Percentiles rank a stretch among this genome's conserved stretches.
Conservation (phyloP, 2,888 invertebrate genomes). For the Sepiola atlantica region DNA sequence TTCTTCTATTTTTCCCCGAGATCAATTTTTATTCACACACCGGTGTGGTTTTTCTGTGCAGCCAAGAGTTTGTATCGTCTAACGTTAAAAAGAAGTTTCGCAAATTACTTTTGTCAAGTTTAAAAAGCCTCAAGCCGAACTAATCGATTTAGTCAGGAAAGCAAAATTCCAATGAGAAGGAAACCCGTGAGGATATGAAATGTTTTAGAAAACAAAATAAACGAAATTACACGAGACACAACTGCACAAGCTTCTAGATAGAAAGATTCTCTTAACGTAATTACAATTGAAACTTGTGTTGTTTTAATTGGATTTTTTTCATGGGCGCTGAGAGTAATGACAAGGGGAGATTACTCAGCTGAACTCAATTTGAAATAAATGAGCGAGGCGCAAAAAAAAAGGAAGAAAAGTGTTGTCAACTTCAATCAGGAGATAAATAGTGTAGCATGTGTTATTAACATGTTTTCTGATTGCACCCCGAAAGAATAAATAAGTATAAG, state of each 20-base stretch:
- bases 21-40: not conserved
- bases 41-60: not conserved
- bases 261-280: not conserved
- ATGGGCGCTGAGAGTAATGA: not conserved
- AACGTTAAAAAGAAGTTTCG: not conserved
- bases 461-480: not conserved
- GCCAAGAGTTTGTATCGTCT: not conserved
- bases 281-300: not conserved
- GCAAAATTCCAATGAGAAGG: not conserved
- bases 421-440: not conserved
- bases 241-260: not conserved
- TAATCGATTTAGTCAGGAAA: slow-evolving; percentile 16
- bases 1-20: not conserved
- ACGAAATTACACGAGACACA: not conserved
- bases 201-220: not conserved
- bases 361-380: not conserved
- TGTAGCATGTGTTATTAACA: not conserved
- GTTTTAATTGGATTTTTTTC: slow-evolving; percentile 32
- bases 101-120: slow-evolving; percentile 32
- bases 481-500: too few relatives aligned
- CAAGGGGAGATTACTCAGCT: not conserved
- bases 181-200: not conserved
- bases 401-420: not conserved
- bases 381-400: not conserved
- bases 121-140: not conserved